Conservation (phyloP, 2,797 vertebrate genomes). For the Platalea minor region DNA sequence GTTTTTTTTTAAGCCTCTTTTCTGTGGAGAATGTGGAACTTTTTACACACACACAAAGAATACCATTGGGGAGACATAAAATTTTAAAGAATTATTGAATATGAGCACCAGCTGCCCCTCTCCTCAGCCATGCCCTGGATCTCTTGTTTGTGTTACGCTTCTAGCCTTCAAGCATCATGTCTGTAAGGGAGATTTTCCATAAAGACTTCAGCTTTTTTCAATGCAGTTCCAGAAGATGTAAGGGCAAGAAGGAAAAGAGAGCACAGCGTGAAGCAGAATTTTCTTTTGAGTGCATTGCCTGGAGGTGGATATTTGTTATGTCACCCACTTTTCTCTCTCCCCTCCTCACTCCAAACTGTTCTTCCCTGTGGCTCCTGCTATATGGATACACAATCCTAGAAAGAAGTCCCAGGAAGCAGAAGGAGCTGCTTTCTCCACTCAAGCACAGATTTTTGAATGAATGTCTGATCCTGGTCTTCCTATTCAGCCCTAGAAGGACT, state of each 20-base stretch:
- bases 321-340: neutral
- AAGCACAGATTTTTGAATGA: neutral
- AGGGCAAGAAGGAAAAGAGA: neutral
- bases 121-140: neutral
- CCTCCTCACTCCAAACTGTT: neutral
- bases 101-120: neutral
- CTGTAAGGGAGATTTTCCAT: neutral
- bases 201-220: neutral
- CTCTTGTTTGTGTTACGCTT: neutral
- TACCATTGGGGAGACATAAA: neutral
- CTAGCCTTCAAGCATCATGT: neutral
- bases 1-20: neutral
- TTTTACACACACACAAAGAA: neutral
- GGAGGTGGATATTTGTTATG: neutral
- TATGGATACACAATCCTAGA: neutral
- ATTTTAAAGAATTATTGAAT: neutral
- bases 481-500: neutral
- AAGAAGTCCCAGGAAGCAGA: neutral
- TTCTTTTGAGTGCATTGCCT: neutral
- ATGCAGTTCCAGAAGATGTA: neutral
- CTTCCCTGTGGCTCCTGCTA: neutral
- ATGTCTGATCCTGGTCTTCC: neutral
- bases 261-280: neutral
- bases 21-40: neutral
- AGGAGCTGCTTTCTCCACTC: neutral